Conservation (phyloP, 2,797 vertebrate species). For the Sebastes itinus region DNA sequence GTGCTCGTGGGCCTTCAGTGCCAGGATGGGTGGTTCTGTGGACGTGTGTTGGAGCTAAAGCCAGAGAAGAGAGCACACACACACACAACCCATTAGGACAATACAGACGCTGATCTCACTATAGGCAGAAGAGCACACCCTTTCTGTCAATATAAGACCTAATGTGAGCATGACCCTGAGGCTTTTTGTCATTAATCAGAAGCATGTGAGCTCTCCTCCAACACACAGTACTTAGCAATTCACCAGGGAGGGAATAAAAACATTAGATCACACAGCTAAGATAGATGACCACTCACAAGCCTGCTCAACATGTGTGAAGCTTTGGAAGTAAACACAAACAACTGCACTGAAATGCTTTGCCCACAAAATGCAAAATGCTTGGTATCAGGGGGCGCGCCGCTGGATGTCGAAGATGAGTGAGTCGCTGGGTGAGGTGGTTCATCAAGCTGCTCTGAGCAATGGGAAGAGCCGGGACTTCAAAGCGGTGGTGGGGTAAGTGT, state of each 20-base stretch:
- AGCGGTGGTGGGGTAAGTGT: conserved; percentile 59
- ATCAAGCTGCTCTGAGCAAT: conserved; percentile 52
- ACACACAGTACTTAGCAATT: conserved; percentile 41
- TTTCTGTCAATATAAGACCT: conserved; percentile 58
- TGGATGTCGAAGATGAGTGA: conserved; percentile 49
- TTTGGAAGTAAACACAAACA: conserved; percentile 65
- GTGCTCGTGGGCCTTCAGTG: conserved; percentile 70
- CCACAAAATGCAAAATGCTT: conserved; percentile 3
- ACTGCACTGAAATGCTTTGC: conserved; percentile 14
- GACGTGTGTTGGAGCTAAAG: conserved; percentile 77
- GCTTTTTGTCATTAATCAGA: conserved; percentile 67
- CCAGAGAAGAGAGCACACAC: background rate
- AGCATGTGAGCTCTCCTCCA: conserved; percentile 52
- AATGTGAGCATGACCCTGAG: conserved; percentile 59
- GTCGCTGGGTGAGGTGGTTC: conserved; percentile 58
- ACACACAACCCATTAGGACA: conserved; percentile 51
- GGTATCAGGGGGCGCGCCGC: background rate
- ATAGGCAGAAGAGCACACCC: conserved; percentile 38
- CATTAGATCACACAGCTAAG: conserved; percentile 52
- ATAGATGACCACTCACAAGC: conserved; percentile 42
- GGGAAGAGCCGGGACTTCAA: conserved; percentile 68
- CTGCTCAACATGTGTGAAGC: conserved; percentile 60
- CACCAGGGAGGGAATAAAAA: conserved; percentile 35
- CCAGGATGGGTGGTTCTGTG: conserved; percentile 72
- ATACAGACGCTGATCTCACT: conserved; percentile 46